A percentile compares a stretch with the other conserved stretches of the same genome.
Conservation (phyloP, 2,113 vertebrate genomes). For the Istiophorus platypterus region DNA sequence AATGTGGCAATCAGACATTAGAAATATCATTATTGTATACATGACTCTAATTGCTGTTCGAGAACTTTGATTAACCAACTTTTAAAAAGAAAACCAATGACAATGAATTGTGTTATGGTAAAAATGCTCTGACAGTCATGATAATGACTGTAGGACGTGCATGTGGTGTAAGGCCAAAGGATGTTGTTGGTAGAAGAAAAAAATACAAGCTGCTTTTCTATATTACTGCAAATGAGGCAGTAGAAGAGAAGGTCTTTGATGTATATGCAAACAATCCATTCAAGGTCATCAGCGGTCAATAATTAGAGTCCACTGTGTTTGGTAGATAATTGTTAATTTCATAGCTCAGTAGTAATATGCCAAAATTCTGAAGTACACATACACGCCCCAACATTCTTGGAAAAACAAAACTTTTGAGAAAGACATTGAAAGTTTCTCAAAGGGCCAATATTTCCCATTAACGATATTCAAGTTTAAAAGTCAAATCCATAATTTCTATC, state of each 20-base stretch:
- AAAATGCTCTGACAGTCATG: not conserved
- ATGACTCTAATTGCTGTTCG: conserved; percentile 40
- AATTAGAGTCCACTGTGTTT: not conserved
- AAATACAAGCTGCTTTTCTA: not conserved
- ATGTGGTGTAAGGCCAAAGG: not conserved
- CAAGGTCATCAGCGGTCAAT: not conserved
- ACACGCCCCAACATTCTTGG: not conserved
- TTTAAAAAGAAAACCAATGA: conserved; percentile 29
- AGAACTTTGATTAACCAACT: conserved; percentile 42
- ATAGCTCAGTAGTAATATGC: not conserved
- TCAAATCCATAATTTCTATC: conserved; percentile 52
- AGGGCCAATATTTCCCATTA: conserved; percentile 6
- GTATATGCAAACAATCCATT: not conserved
- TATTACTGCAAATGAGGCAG: not conserved
- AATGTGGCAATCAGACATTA: conserved; percentile 50
- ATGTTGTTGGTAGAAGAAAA: not conserved
- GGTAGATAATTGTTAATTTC: not conserved
- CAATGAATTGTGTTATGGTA: not conserved
- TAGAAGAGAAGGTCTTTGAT: not conserved
- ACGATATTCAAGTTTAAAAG: conserved; percentile 30
- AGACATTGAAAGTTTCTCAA: conserved; percentile 16
- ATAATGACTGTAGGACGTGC: not conserved
- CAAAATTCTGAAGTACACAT: not conserved
- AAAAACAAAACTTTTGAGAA: not conserved
- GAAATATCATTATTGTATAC: conserved; percentile 42